Percentiles rank a stretch among this genome's conserved stretches.
These are phyloP conservation scores for Polypterus senegalus DNA, from an alignment of 2,113 vertebrate species.

Conservation along the genomic window DNA sequence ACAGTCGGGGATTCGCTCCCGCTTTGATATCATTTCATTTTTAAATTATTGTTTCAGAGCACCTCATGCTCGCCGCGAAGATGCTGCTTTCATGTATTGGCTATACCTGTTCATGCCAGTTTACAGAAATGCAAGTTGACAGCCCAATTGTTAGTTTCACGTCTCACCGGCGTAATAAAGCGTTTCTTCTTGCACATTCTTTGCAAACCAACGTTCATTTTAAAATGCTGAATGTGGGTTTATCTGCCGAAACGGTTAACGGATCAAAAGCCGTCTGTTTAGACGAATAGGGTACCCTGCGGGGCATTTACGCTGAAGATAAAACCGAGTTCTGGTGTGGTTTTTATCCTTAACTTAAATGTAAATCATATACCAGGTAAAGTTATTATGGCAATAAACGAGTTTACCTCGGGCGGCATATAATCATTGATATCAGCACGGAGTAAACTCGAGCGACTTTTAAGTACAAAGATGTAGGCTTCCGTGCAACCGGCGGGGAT, in stretches of 20 bases:
- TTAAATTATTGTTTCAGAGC: no score
- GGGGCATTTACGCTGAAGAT: conserved; percentile 15
- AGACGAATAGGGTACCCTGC: conserved; percentile 6
- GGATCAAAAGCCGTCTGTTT: conserved; percentile 8
- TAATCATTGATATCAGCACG: conserved; percentile 9
- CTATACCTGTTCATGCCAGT: no score
- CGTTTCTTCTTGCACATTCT: no score
- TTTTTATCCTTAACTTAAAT: conserved; percentile 14
- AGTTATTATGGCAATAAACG: conserved; percentile 19
- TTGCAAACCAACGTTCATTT: no score
- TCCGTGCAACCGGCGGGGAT: conserved; percentile 25
- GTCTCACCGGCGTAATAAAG: no score
- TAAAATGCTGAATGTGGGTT: neutral
- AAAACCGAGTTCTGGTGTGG: conserved; percentile 23
- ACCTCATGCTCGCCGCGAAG: no score
- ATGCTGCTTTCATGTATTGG: no score
- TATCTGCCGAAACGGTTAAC: conserved; percentile 4
- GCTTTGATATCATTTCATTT: no score
- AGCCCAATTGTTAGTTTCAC: no score
- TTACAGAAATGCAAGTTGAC: no score
- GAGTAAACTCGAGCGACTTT: conserved; percentile 18
- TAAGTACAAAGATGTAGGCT: conserved; percentile 22
- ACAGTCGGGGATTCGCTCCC: no score
- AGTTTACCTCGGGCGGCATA: conserved; percentile 14
- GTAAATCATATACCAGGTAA: conserved; percentile 24